Conservation (phyloP, 1,140 invertebrate genomes). For the Caerostris extrusa region DNA sequence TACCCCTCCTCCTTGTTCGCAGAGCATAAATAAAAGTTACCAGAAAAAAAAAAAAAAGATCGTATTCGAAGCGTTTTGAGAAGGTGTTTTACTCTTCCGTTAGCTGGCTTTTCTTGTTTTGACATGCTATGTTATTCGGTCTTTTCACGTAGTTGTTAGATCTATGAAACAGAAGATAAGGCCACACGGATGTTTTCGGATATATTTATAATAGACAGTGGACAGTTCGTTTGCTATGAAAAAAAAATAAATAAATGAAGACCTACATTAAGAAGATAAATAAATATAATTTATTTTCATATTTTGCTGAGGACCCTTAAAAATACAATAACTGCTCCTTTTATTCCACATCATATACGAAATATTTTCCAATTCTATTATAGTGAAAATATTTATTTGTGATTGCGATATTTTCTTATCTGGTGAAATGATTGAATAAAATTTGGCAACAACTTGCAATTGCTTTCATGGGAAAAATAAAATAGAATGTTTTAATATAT, state of each 20-base stretch:
- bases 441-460: too few species aligned
- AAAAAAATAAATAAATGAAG: background rate
- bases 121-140: background rate
- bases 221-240: background rate
- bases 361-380: slow-evolving; percentile 3
- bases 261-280: background rate
- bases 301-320: background rate
- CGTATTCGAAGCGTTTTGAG: background rate
- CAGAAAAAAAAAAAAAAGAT: background rate
- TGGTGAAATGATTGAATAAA: background rate
- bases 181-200: background rate
- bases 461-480: too few species aligned
- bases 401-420: background rate
- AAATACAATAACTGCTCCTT: background rate
- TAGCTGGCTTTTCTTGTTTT: background rate
- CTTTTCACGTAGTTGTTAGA: background rate
- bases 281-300: background rate
- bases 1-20: background rate
- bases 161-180: background rate
- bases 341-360: slow-evolving; percentile 1
- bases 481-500: too few species aligned
- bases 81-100: background rate
- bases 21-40: background rate
- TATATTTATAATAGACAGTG: background rate
- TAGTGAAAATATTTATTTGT: background rate